Conservation (phyloP, 2,113 vertebrate species). For the Raja brachyura region DNA sequence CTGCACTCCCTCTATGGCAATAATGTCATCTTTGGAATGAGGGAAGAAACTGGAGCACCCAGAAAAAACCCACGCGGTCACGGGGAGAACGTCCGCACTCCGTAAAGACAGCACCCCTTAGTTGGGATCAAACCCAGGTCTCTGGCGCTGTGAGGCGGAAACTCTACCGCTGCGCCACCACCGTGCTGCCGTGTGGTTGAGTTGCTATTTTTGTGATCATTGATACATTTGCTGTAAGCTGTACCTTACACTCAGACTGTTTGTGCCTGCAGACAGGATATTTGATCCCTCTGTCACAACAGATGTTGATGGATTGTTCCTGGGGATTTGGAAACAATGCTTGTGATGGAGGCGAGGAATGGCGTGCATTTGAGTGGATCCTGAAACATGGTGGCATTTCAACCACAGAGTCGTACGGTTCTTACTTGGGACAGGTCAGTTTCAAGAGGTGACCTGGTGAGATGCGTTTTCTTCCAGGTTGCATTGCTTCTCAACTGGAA, state of each 20-base stretch:
- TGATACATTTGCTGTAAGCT: background rate
- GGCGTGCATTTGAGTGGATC: conserved; percentile 69
- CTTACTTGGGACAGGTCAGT: conserved; percentile 66
- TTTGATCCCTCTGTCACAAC: conserved; percentile 67
- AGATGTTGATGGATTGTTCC: conserved; percentile 72
- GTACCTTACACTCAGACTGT: background rate
- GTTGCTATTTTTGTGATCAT: background rate
- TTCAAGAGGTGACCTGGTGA: background rate
- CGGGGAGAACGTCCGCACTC: too few species aligned
- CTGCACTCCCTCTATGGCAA: too few species aligned
- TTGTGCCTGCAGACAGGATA: conserved; percentile 51
- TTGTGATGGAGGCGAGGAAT: conserved; percentile 69
- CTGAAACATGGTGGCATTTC: conserved; percentile 71
- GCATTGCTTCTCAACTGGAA: background rate
- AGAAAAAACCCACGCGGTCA: too few species aligned
- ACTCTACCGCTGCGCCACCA: too few species aligned
- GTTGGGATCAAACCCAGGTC: too few species aligned
- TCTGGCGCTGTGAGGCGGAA: too few species aligned
- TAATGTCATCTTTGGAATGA: too few species aligned
- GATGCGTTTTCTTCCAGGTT: background rate
- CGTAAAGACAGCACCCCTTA: too few species aligned
- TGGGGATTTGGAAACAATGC: conserved; percentile 73
- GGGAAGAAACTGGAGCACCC: too few species aligned
- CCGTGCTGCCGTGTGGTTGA: too few species aligned
- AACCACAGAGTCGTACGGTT: conserved; percentile 61